Base-by-base conservation (phyloP, 37 sponge, comb jelly and placozoan genomes). In the Amphimedon queenslandica region DNA sequence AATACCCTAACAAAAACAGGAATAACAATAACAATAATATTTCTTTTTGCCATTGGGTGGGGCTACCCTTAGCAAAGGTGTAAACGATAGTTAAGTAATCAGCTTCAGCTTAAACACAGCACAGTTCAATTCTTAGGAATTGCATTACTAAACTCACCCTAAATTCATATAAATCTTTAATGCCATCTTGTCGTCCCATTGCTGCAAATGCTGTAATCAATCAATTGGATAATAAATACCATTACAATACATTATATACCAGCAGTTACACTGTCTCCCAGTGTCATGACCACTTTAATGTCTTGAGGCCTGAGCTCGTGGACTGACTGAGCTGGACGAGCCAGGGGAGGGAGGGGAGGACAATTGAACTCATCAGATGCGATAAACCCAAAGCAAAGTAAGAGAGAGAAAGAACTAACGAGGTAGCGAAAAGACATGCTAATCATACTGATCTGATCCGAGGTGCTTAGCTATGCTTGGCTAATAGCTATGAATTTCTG, bases 241-340 rank as follows among this genome's bases (percentile, higher is more conserved):
- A n/a, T n/a, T n/a, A n/a, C n/a, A n/a, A n/a, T n/a, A n/a, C n/a
- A n/a, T n/a, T 53, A n/a, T n/a, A 5, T 77, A 87, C 92, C 92
- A 42, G 92, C 92, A 42, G 92, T 91, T 25, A 91, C 72, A 58
- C 92, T 91, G 88, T 91, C 92, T 27, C 92, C 92, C 23, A 91
- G 43, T 4, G 87, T 80, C 92, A 91, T 91, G 18, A 91, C 84
- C 1, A 91, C 92, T 51, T 87, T 86, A 32, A 91, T 86, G 68
- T 91, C 87, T 63, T 91, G 92, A 8, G 92, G 92, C 69, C 65
- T 75, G 70, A 91, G 80, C 51, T 83, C 80, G 64, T 86, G 55
- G 28, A 91, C 92, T n/a, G 69, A 80, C 77, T 42, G 63, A 4
- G 87, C 92, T 20, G 92, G 88, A 32, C 40, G 39, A 3, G 73